Evolutionary conservation across 2,888 invertebrate genomes (phyloP).

Genomic region (Arrhopalites spinosus): DNA sequence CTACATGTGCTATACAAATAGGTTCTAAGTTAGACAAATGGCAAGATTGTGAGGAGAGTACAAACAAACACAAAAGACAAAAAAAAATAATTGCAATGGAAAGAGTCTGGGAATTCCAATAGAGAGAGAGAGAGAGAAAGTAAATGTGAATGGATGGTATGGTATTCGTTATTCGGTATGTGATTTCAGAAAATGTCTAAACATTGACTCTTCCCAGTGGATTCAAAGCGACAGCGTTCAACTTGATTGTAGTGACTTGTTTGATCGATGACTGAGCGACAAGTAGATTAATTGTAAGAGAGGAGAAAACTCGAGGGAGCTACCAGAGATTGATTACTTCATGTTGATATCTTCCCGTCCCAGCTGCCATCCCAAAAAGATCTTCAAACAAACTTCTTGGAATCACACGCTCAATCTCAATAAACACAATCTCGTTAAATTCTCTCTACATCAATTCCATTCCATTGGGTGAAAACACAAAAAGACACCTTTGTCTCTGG

Average conservation of each 20-base stretch:
- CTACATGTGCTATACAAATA: too few relatives aligned
- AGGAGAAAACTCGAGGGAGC: conserved; percentile 42
- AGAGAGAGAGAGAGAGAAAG: background rate
- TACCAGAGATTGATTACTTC: conserved; percentile 49
- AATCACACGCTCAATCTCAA: conserved; percentile 22
- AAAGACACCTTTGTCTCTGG: background rate
- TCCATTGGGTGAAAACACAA: background rate
- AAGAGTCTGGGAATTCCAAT: background rate
- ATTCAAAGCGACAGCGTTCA: conserved; percentile 15
- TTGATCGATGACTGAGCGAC: conserved; percentile 36
- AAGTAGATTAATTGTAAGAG: conserved; percentile 49
- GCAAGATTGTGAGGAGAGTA: background rate
- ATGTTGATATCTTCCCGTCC: conserved; percentile 24
- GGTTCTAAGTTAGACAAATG: too few relatives aligned
- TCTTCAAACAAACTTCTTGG: conserved; percentile 12
- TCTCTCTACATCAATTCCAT: background rate
- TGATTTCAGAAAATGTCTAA: conserved; percentile 1
- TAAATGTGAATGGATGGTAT: background rate
- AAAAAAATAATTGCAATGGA: too few relatives aligned
- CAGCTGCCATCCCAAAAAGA: conserved; percentile 28
- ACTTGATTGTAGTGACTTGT: conserved; percentile 18
- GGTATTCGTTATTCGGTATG: background rate
- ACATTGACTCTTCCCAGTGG: background rate
- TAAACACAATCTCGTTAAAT: conserved; percentile 1
- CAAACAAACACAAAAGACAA: too few relatives aligned